Evolutionary conservation across 2,888 invertebrate genomes (phyloP), one percentile per base, ranked within the genome.

Genomic region (Nephrocerus scutellatus): DNA sequence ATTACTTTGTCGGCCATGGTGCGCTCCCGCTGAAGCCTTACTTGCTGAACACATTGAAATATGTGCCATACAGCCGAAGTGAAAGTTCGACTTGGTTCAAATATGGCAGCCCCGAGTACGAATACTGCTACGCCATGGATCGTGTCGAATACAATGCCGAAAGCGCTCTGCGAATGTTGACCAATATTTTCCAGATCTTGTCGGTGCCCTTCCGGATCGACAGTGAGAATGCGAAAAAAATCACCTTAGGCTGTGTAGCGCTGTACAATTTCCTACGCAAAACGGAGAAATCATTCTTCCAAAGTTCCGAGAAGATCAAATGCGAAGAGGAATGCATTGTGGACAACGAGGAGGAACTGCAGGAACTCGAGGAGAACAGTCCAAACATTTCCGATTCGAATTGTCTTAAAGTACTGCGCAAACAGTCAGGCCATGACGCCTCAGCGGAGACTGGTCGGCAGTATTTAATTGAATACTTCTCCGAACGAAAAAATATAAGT

Each of bases 211-310:
- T 64, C 40, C 56, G 63, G 32, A 52, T 64, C 23, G 62, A 62
- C 41, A 55, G 57, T 39, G 59, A 60, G 26, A 62, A 63, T 46
- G 62, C 61, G 20, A 54, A 56, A 28, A 63, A 64, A 43, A 62
- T 64, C 10, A 62, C 61, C 2, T 44, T 64, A 4, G 64, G 64
- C 42, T 62, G 62, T 47, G 58, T 63, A 40, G 62, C 64, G n/a
- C 45, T 64, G 6, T 63, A 63, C 35, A 64, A 64, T 50, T 64
- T 62, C 44, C 52, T 64, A 52, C 62, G 63, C 10, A 64, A 63
- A 46, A 61, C 60, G 13, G 59, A 63, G 39, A 51, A 52, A 25
- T 53, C 58, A 8, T 63, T 61, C 42, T 59, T 56, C 16, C 56
- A 62, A 36, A 57, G 55, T 41, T 60, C 62, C 15, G 60, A 63